Evolutionary conservation across 1,140 invertebrate species (phyloP).

Genomic region (Heliconius hermathena): DNA sequence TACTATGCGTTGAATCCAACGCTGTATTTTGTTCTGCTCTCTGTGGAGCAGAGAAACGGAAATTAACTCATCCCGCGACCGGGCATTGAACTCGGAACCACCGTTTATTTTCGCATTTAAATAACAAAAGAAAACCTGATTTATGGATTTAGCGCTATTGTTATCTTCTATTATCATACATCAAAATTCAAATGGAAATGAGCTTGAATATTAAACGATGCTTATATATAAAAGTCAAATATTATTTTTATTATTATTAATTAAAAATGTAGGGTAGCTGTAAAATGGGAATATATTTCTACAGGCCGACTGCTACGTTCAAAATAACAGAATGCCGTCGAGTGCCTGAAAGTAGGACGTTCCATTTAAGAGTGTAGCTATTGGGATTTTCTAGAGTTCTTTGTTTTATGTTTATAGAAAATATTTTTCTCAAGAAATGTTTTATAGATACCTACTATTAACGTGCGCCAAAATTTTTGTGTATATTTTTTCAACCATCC

Average conservation of each 20-base stretch:
- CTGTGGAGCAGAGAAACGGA: too few relatives aligned
- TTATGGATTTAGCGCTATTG: background rate
- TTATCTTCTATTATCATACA: background rate
- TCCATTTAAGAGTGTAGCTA: constrained; percentile 30
- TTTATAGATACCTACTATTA: background rate
- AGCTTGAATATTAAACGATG: background rate
- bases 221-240: background rate
- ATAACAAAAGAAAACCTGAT: background rate
- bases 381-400: constrained; percentile 23
- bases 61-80: too few relatives aligned
- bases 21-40: too few relatives aligned
- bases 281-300: constrained; percentile 1
- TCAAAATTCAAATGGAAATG: background rate
- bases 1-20: too few relatives aligned
- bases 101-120: background rate
- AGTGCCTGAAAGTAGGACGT: constrained; percentile 21
- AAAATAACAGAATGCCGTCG: constrained; percentile 22
- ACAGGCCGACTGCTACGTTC: constrained; percentile 8
- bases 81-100: too few relatives aligned
- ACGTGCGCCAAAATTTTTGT: too few relatives aligned
- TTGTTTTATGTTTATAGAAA: constrained; percentile 23
- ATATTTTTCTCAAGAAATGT: constrained; percentile 13
- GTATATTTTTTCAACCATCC: too few relatives aligned
- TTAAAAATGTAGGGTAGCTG: background rate
- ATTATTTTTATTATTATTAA: background rate